Evolutionary conservation across 2,113 vertebrate species (phyloP).

Genomic region (Paradoxurus hermaphroditus): DNA sequence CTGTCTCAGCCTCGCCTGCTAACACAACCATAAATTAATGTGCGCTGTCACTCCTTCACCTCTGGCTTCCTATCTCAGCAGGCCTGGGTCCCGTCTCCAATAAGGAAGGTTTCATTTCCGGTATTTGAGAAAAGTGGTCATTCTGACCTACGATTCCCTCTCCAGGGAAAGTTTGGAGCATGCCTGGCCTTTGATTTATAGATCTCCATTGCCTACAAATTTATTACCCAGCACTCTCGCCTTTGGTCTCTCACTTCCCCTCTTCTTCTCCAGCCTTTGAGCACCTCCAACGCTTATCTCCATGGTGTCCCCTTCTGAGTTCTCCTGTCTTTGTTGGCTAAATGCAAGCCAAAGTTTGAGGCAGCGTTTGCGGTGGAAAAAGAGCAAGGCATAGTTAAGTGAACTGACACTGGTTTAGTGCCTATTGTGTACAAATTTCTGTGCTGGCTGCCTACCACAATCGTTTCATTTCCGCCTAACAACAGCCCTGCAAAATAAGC

Average conservation of each 20-base stretch:
- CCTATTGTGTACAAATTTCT: background rate
- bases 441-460: background rate
- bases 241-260: background rate
- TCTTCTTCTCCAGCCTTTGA: constrained; percentile 51
- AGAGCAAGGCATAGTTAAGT: background rate
- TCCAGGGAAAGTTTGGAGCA: constrained; percentile 81
- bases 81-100: constrained; percentile 73
- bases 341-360: background rate
- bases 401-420: background rate
- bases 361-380: background rate
- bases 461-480: background rate
- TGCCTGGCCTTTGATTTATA: constrained; percentile 86
- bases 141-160: constrained; percentile 70
- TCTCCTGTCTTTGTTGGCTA: constrained; percentile 40
- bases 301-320: constrained; percentile 36
- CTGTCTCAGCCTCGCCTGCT: constrained; percentile 45
- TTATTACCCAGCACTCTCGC: constrained; percentile 81
- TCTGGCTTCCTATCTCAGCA: background rate
- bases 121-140: constrained; percentile 80
- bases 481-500: background rate
- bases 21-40: constrained; percentile 59
- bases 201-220: constrained; percentile 82
- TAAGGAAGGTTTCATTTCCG: constrained; percentile 83
- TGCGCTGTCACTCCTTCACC: constrained; percentile 3
- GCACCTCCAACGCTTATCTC: background rate